Percentiles rank a stretch among this genome's conserved stretches.
These are phyloP conservation scores for Nomada flava DNA, from an alignment of 2,888 invertebrate species.

Conservation along the genomic window DNA sequence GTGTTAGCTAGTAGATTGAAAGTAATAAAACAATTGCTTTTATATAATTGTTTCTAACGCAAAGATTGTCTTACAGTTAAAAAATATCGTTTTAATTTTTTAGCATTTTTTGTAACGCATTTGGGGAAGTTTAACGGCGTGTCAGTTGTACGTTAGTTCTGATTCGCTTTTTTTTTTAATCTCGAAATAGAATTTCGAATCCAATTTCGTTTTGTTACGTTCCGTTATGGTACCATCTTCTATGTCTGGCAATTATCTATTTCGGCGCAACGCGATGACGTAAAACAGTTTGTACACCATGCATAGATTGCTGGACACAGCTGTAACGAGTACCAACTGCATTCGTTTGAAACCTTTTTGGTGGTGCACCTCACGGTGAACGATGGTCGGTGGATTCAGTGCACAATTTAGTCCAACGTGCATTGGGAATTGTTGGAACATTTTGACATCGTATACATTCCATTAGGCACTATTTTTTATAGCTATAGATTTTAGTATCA, in stretches of 20 bases:
- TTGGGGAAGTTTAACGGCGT: too few relatives aligned
- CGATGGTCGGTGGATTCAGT: neutral
- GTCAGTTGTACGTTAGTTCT: too few relatives aligned
- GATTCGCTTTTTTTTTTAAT: too few relatives aligned
- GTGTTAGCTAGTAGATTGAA: neutral
- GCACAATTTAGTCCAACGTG: slow-evolving; percentile 28
- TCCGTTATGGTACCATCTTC: slow-evolving; percentile 7
- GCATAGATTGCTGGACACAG: slow-evolving; percentile 28
- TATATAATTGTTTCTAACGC: too few relatives aligned
- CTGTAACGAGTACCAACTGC: slow-evolving; percentile 37
- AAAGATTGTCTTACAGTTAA: neutral
- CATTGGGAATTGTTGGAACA: neutral
- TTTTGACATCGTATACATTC: neutral
- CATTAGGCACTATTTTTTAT: neutral
- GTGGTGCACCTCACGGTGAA: neutral
- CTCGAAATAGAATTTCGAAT: neutral
- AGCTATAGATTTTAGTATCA: too few relatives aligned
- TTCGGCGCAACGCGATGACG: neutral
- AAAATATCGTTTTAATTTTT: too few relatives aligned
- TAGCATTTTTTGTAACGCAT: too few relatives aligned
- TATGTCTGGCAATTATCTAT: slow-evolving; percentile 29
- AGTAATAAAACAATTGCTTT: too few relatives aligned
- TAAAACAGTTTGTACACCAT: slow-evolving; percentile 21
- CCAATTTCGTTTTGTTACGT: slow-evolving; percentile 12
- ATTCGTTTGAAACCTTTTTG: neutral